Base-by-base conservation (phyloP, 1,140 invertebrate genomes). In the Drosophila micromelanica region DNA sequence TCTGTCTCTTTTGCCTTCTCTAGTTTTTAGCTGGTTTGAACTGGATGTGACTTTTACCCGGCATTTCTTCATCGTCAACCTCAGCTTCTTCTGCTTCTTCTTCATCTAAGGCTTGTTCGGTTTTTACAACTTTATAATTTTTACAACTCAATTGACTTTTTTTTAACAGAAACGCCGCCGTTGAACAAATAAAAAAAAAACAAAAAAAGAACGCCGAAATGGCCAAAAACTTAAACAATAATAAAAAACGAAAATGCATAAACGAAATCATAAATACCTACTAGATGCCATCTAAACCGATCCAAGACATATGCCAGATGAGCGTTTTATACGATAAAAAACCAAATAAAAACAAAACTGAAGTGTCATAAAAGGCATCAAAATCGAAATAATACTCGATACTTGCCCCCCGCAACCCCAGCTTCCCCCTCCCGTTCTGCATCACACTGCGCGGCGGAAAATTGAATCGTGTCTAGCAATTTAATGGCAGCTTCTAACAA, bases 101-200 rank as follows among this genome's bases (percentile, higher is more conserved):
- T 49, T 70, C 17, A 8, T 56, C 46, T 15, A 43, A 27, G 20
- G 57, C 51, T 72, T 30, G 43, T 65, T 72, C 54, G 40, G 51
- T 42, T 70, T 71, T 89, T 89, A 89, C 84, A 89, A 75, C 84
- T 89, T 89, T 89, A 89, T 89, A 89, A 89, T 89, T 89, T 89
- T 89, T 90, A 89, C 84, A 89, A 84, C 84, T 89, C 85, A 89
- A 89, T 89, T 90, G 90, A 89, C 67, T 86, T 89, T 77, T 78
- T 80, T 76, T 76, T 15, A 67, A 67, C 46, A 82, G 40, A 89
- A 82, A 80, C 76, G 76, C 65, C 76, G 81, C 62, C 78, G 72
- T 49, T 40, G 30, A 38, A 45, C 46, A 65, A 69, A 77, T 82
- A 46, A 30, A 48, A 20, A 70, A 17, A 42, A 5, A 64, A 13